Evolutionary conservation across 2,113 vertebrate genomes (phyloP).

Genomic region (Caretta caretta): DNA sequence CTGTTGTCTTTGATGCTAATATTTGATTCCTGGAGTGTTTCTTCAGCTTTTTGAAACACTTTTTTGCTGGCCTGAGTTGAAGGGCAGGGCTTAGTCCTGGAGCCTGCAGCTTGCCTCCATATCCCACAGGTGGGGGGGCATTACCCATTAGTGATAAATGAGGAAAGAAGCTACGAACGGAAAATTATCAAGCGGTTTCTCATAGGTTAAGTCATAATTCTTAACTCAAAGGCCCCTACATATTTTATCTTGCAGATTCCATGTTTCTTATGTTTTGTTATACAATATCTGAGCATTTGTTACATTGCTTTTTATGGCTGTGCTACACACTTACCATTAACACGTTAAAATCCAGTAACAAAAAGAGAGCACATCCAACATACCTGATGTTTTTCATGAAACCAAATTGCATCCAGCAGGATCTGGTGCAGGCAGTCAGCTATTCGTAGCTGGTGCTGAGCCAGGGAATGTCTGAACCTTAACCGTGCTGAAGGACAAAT

Average conservation of each 20-base stretch:
- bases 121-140: neutral
- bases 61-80: neutral
- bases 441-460: neutral
- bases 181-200: neutral
- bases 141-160: neutral
- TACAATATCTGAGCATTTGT: neutral
- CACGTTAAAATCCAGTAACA: neutral
- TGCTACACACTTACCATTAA: neutral
- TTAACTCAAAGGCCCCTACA: neutral
- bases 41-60: neutral
- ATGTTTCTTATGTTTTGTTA: neutral
- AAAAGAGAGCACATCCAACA: neutral
- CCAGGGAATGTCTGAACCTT: neutral
- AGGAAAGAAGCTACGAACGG: neutral
- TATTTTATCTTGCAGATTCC: neutral
- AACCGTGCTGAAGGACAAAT: neutral
- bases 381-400: neutral
- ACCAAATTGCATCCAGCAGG: neutral
- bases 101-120: neutral
- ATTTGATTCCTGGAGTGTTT: neutral
- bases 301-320: neutral
- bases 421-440: neutral
- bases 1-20: no score
- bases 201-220: neutral
- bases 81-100: neutral